Evolutionary conservation across 2,797 vertebrate species (phyloP).

Genomic region (Gallirallus australis): DNA sequence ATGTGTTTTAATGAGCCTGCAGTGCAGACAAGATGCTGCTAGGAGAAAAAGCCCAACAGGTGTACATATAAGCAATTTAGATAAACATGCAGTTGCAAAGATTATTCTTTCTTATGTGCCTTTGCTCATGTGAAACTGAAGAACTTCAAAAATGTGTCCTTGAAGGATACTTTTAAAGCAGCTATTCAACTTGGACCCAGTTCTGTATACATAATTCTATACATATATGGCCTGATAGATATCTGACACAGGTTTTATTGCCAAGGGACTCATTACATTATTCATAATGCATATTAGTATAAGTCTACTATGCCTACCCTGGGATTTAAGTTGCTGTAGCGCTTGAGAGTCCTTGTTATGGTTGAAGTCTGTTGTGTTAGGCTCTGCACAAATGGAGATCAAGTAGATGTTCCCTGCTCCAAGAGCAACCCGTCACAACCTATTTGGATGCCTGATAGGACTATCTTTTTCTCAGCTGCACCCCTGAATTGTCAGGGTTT

Average conservation of each 20-base stretch:
- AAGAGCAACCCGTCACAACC: background rate
- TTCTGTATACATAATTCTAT: background rate
- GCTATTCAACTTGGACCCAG: slow-evolving; percentile 5
- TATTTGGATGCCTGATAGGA: background rate
- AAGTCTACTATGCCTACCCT: background rate
- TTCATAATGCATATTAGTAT: background rate
- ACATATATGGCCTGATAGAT: background rate
- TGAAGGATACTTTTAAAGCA: slow-evolving; percentile 22
- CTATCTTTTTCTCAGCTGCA: background rate
- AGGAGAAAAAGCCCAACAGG: background rate
- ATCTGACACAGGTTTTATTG: slow-evolving; percentile 34
- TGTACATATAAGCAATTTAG: background rate
- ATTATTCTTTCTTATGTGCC: background rate
- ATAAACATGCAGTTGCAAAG: background rate
- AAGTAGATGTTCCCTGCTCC: background rate
- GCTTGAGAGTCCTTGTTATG: background rate
- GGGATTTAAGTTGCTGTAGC: background rate
- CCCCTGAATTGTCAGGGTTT: background rate
- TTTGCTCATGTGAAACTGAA: background rate
- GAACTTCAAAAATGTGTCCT: background rate
- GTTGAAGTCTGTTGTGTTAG: background rate
- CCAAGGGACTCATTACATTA: slow-evolving; percentile 22
- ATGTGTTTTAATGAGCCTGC: background rate
- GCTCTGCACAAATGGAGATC: background rate
- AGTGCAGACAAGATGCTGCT: background rate